Conservation (phyloP, 2,113 vertebrate genomes). For the Macroglossus sobrinus region DNA sequence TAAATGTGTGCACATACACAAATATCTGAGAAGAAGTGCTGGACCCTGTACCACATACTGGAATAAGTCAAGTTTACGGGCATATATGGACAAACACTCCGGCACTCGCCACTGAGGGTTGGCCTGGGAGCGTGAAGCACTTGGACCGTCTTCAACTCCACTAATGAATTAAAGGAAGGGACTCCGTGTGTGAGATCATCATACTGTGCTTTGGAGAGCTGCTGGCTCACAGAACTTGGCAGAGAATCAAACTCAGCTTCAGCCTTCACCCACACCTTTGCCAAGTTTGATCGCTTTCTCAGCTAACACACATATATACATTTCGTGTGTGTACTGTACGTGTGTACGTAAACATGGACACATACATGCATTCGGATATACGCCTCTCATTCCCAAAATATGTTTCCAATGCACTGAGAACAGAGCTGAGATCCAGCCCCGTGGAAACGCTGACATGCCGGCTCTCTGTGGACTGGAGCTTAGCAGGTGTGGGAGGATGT, state of each 20-base stretch:
- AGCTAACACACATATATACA: not conserved
- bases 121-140: not conserved
- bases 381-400: not conserved
- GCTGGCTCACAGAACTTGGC: not conserved
- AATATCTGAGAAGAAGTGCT: not conserved
- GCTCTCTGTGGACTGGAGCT: not conserved
- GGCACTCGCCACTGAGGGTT: not conserved
- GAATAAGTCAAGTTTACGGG: not conserved
- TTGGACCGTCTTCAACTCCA: not conserved
- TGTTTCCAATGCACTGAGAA: not conserved
- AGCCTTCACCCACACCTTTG: not conserved
- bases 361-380: not conserved
- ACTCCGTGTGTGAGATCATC: not conserved
- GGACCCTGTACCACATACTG: not conserved
- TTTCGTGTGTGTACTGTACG: not conserved
- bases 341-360: not conserved
- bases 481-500: not conserved
- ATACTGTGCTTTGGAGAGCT: not conserved
- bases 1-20: not conserved
- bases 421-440: not conserved
- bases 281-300: not conserved
- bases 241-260: conserved; percentile 29
- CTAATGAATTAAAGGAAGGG: not conserved
- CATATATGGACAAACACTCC: not conserved
- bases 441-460: not conserved